Conservation (phyloP, 2,113 vertebrate genomes). For the Pterocles orientalis region DNA sequence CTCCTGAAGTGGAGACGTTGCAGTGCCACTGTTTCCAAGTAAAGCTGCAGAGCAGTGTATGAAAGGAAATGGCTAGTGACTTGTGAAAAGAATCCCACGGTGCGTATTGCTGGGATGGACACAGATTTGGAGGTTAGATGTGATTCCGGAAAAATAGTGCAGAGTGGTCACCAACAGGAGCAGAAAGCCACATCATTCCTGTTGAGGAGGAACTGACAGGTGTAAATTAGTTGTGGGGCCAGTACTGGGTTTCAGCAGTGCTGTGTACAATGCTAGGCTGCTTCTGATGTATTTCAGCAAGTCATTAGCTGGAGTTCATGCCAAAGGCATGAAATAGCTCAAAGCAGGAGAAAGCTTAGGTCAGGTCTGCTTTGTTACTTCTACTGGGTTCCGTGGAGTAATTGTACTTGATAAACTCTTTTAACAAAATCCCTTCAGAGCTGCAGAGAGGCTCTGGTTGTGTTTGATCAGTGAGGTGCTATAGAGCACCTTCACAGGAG, state of each 20-base stretch:
- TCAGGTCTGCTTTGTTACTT: neutral
- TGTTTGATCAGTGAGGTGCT: neutral
- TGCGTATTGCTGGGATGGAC: neutral
- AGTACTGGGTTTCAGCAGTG: neutral
- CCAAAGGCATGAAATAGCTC: neutral
- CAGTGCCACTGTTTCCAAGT: conserved; percentile 50
- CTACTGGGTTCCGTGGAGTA: rapidly evolving
- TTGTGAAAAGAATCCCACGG: neutral
- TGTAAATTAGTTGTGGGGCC: neutral
- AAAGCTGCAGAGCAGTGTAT: neutral
- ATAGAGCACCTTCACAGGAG: neutral
- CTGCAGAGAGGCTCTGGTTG: neutral
- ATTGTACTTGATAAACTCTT: neutral
- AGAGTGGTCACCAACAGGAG: neutral
- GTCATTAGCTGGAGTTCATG: neutral
- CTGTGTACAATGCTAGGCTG: neutral
- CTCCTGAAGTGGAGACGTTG: conserved; percentile 30
- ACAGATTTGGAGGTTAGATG: neutral
- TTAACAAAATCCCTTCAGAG: neutral
- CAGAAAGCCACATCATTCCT: neutral
- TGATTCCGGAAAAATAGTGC: neutral
- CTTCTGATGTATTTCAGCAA: neutral
- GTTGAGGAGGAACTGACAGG: neutral
- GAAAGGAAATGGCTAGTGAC: conserved; percentile 12
- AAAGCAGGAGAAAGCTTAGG: neutral